phyloP scores from a whole-genome alignment of 2,797 vertebrate genomes.

The Megaceryle alcyon region DNA sequence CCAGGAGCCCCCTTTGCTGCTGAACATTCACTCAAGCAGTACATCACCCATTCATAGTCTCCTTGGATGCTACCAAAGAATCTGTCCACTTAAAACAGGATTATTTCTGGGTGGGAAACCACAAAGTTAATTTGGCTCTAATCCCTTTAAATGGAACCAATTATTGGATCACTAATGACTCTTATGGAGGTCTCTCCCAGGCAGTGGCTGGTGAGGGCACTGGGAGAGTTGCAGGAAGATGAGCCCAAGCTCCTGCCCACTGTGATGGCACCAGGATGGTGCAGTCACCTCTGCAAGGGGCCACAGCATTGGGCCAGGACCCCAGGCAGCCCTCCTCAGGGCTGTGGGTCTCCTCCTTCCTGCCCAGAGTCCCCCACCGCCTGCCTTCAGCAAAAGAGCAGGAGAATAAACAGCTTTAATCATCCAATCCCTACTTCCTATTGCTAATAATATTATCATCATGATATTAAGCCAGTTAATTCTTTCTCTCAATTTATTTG shows the following conservation, averaged over 20 bases:
- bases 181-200: slow-evolving; percentile 40
- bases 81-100: slow-evolving; percentile 63
- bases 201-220: background rate
- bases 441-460: slow-evolving; percentile 69
- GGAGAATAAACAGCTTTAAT: slow-evolving; percentile 59
- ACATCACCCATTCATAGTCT: background rate
- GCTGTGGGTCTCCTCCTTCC: accelerated
- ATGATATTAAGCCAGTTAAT: slow-evolving; percentile 73
- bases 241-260: accelerated
- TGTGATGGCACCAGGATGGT: accelerated
- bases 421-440: background rate
- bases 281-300: accelerated
- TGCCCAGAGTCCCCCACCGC: accelerated
- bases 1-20: accelerated
- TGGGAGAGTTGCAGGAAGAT: background rate
- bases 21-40: background rate
- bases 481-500: slow-evolving; percentile 53
- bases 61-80: slow-evolving; percentile 11
- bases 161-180: slow-evolving; percentile 67
- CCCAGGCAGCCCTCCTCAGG: accelerated
- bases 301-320: accelerated
- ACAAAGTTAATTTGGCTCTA: slow-evolving; percentile 73
- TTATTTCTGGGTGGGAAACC: slow-evolving; percentile 74
- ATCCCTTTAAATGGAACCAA: slow-evolving; percentile 74
- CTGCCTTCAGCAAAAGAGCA: background rate